Evolutionary conservation across 2,797 vertebrate genomes (phyloP), one percentile per base, ranked within the genome.

Genomic region (Clarias pachynema): DNA sequence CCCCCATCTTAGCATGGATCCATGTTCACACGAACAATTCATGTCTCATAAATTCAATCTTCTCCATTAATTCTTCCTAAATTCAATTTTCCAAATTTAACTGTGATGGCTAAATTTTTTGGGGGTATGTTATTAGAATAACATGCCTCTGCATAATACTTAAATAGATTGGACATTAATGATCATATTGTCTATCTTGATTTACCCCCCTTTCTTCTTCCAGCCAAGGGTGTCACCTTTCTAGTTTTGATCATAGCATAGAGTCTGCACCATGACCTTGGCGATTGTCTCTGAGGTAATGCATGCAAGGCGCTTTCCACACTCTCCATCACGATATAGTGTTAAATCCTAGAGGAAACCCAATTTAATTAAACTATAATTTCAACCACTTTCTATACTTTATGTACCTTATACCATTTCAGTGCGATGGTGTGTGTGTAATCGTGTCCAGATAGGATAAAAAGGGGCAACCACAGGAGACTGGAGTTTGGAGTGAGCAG

Each of bases 21-120:
- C 69, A 80, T 85, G 53, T 81, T 79, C 24, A 53, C 65, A 86
- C 82, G 56, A 87, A 49, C 53, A 59, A 59, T 59, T 57, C 0
- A 22, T 80, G 37, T 34, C 37, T 89, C 59, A 81, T 20, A 26
- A 37, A 81, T 69, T 69, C 74, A 56, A 29, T 29, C 1, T 44
- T 81, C 65, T 49, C n/a, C 31, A 81, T 82, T 57, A 84, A 75
- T 57, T 59, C 81, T 15, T 59, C 15, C 22, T 14, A 53, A 66
- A 40, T 7, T 26, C 26, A 26, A 40, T 37, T 16, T 26, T 79
- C 74, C 49, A 74, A 1, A 2, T 37, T 80, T 81, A 73, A 69
- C 73, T 1, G 6, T 66, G n/a, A 29, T 73, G 24, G 31, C 10
- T 62, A 26, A 60, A n/a, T 83, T 85, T 74, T 85, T 31, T 26